phyloP scores from a whole-genome alignment of 1,140 invertebrate genomes.

The Zaprionus davidi region DNA sequence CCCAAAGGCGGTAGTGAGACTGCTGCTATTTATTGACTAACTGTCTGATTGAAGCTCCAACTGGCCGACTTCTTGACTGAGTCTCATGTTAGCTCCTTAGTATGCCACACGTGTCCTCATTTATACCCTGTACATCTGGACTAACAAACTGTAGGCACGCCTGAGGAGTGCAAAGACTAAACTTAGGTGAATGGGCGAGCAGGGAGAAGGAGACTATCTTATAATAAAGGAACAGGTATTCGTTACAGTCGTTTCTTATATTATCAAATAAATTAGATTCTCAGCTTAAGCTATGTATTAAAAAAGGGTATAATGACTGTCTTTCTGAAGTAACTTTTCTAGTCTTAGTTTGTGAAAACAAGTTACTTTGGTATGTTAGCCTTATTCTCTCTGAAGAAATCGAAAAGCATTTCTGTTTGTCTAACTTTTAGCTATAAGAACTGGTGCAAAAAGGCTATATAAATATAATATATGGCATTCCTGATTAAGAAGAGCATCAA shows the following conservation, averaged over 20 bases:
- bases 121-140: neutral
- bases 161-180: neutral
- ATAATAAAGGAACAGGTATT: too few relatives aligned
- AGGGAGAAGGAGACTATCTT: too few relatives aligned
- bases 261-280: too few relatives aligned
- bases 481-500: neutral
- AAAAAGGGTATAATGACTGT: neutral
- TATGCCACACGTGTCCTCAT: constrained; percentile 1
- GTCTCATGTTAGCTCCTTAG: neutral
- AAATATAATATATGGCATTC: neutral
- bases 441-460: neutral
- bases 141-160: neutral
- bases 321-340: neutral
- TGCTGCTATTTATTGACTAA: constrained; percentile 3
- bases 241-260: too few relatives aligned
- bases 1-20: neutral
- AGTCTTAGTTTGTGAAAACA: neutral
- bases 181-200: too few relatives aligned
- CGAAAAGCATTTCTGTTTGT: neutral
- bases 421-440: neutral
- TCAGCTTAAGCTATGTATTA: too few relatives aligned
- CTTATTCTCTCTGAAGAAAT: neutral
- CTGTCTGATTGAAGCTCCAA: constrained; percentile 4
- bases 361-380: neutral
- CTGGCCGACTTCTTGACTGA: neutral